Base-by-base conservation (phyloP, 2,888 invertebrate genomes). In the Polymixis flavicincta region DNA sequence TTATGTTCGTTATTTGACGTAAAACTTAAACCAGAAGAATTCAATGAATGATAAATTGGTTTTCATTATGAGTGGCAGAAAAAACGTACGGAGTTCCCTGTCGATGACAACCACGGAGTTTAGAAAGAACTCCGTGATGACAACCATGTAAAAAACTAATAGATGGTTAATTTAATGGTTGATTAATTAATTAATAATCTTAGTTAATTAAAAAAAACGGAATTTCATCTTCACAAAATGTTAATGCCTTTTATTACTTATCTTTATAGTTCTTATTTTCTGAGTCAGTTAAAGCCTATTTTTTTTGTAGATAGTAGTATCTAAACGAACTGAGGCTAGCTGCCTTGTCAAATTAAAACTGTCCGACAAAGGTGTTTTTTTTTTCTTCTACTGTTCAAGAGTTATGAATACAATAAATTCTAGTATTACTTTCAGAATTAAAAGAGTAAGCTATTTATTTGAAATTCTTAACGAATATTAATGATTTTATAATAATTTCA, bases 311-410 rank as follows among this genome's bases (percentile, higher is more conserved):
- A 25, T 5, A 48, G 14, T 42, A 42, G 42, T 52, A 61, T 13
- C n/a, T 28, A 42, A 70, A 42, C 4, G 67, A 66, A 63, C 14
- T 25, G 3, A 57, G 17, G 14, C 48, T 52, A 65, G 19, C 37
- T n/a, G 14, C 9, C 42, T 48, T 42, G 19, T 25, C 25, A 74
- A 81, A 75, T 75, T 13, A 57, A 70, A 81, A 81, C 22, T 42
- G 45, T 8, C 61, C 14, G 37, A 61, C 37, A 57, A 45, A 60
- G 6, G 9, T 37, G 11, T 32, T 52, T 71, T 32, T 52, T 71
- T 48, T 68, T 32, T 22, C 52, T 37, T 48, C 11, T 14, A 13
- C 25, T 14, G 2, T 48, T 54, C 14, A 13, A 67, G 3, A 57
- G 0, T 57, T 54, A 28, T 14, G 6, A 72, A 59, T 37, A 59